Evolutionary conservation across 2,888 invertebrate genomes (phyloP), one percentile per base, ranked within the genome.

Genomic region (Endotricha flammealis): DNA sequence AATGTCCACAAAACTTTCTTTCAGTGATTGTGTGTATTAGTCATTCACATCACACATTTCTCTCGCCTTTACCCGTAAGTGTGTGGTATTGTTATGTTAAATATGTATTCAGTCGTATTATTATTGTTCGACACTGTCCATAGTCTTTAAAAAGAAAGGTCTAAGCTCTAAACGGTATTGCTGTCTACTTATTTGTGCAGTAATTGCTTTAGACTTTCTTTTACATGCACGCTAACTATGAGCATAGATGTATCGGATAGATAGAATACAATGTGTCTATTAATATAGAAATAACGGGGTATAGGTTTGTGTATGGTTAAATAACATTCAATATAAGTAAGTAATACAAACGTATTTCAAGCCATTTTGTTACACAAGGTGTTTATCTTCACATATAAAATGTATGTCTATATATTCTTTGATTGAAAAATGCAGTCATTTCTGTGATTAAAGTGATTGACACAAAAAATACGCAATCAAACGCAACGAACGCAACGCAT

Each of bases 61-160:
- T n/a, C n/a, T n/a, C n/a, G n/a, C n/a, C n/a, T n/a, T 12, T 28
- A 24, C 11, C 11, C 8, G 12, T 13, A 22, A 11, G 12, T 22
- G 12, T 20, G 13, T 35, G 22, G 10, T 44, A 47, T 49, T 51
- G 49, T 48, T 35, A 52, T 52, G 49, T 36, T 44, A 49, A 49
- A 30, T 41, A 17, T 29, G 31, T 33, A 24, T 30, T 33, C 33
- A 23, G 36, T 43, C 34, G 39, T 32, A 36, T 38, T 29, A 23
- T 32, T 43, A 36, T 43, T 27, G 16, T 23, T 34, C 12, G 30
- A 28, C 25, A 33, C 12, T 33, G 16, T 11, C 32, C 27, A 25
- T 11, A 27, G 25, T 12, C 9, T 10, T 5, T 32, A 12, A 12
- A 8, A 6, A 24, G 12, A 6, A 32, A 13, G 9, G 23, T 12